A percentile compares a stretch with the other conserved stretches of the same genome.
Conservation (phyloP, 2,888 invertebrate species). For the Prionchulus punctatus region DNA sequence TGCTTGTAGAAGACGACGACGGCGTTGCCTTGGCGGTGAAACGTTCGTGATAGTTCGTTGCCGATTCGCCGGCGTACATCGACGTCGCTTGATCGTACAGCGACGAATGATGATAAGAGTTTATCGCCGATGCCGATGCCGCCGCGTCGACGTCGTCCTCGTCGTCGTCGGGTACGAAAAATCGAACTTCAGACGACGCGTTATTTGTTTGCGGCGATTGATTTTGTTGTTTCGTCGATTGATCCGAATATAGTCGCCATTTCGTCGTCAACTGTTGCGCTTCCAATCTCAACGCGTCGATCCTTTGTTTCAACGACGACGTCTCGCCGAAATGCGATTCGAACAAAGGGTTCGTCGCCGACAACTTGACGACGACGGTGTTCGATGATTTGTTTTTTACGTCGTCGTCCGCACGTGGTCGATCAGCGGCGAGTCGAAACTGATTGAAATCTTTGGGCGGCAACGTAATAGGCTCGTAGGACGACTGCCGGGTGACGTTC, state of each 20-base stretch:
- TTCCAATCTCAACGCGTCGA: neutral
- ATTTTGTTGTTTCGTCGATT: neutral
- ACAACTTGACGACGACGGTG: too few species aligned
- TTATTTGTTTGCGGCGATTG: too few species aligned
- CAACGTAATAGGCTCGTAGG: too few species aligned
- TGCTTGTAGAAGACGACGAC: neutral
- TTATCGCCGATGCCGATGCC: neutral
- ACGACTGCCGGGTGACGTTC: too few species aligned
- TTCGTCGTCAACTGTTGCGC: neutral
- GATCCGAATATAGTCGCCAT: neutral
- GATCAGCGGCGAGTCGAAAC: too few species aligned
- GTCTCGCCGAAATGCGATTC: too few species aligned
- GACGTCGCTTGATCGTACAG: neutral
- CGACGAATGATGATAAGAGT: neutral
- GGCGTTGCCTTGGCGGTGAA: too few species aligned
- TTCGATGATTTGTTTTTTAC: too few species aligned
- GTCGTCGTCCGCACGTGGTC: too few species aligned
- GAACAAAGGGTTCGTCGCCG: too few species aligned
- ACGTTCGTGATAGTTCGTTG: neutral
- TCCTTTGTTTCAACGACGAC: too few species aligned
- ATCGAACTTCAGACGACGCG: neutral
- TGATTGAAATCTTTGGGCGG: too few species aligned
- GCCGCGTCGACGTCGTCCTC: neutral
- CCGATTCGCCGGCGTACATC: neutral
- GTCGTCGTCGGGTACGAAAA: slow-evolving; percentile 3